phyloP scores from a whole-genome alignment of 23 tunicate genomes.

The Trididemnum nubilum region DNA sequence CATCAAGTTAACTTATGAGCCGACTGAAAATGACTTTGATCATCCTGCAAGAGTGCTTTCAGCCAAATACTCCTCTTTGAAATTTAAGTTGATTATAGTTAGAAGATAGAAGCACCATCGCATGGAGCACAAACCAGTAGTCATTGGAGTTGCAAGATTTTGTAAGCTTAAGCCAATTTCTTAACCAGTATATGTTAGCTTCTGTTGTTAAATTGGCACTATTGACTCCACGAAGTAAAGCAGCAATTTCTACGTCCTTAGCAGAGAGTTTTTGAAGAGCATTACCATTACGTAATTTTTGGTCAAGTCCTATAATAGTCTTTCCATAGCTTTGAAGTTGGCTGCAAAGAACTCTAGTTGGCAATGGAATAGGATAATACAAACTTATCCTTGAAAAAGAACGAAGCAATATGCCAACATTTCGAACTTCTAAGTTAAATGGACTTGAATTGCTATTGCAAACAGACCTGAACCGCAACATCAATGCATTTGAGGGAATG shows the following conservation, averaged over 20 bases:
- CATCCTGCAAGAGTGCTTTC: too few species aligned
- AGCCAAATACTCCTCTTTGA: conserved; percentile 53
- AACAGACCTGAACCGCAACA: not conserved
- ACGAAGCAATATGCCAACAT: not conserved
- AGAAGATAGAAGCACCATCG: conserved; percentile 57
- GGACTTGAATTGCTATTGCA: not conserved
- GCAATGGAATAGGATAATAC: not conserved
- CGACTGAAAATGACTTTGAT: too few species aligned
- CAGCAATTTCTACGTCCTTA: conserved; percentile 29
- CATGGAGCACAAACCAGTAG: conserved; percentile 62
- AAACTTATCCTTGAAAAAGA: not conserved
- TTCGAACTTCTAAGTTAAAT: conserved; percentile 2
- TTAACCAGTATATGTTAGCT: conserved; percentile 81
- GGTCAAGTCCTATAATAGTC: not conserved
- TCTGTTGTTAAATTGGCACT: conserved; percentile 49
- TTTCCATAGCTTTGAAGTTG: conserved; percentile 2
- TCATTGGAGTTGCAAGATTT: conserved; percentile 48
- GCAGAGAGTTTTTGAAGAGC: not conserved
- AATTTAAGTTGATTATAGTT: conserved; percentile 64
- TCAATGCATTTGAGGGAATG: conserved; percentile 15
- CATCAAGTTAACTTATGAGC: too few species aligned
- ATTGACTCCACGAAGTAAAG: conserved; percentile 73
- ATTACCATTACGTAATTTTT: not conserved
- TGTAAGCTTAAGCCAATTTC: conserved; percentile 70
- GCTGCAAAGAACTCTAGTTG: not conserved